Percentiles rank a stretch among this genome's conserved stretches.
phyloP scores from a whole-genome alignment of 2,888 invertebrate species.

The Willowsia nigromaculata region DNA sequence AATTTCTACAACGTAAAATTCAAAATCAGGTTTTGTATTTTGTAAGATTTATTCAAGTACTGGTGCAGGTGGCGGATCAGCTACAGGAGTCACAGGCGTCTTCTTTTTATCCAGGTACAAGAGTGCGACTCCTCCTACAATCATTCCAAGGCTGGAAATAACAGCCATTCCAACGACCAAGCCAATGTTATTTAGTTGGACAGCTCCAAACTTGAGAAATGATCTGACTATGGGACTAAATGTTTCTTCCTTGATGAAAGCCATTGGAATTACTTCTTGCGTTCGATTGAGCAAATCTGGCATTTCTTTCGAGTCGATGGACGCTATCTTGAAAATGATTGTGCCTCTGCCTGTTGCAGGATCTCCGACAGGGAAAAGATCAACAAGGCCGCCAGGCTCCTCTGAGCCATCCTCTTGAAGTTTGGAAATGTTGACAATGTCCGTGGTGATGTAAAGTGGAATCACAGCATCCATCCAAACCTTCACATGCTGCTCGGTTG shows the following conservation, averaged over 20 bases:
- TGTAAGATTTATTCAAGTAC: background rate
- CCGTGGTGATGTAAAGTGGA: conserved; percentile 55
- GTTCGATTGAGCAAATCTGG: conserved; percentile 71
- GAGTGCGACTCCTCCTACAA: conserved; percentile 55
- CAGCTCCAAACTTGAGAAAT: conserved; percentile 65
- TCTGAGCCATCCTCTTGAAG: conserved; percentile 58
- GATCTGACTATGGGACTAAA: conserved; percentile 60
- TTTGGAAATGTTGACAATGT: conserved; percentile 72
- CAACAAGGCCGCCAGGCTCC: conserved; percentile 71
- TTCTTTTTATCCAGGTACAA: conserved; percentile 61
- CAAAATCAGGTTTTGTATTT: background rate
- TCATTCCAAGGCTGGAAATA: conserved; percentile 58
- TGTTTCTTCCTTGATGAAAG: conserved; percentile 64
- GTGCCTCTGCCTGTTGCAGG: conserved; percentile 64
- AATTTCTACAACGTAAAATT: background rate
- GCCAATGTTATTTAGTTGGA: conserved; percentile 55
- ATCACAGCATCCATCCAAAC: conserved; percentile 72
- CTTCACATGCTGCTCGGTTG: conserved; percentile 71
- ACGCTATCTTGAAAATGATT: conserved; percentile 59
- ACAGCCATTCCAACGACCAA: conserved; percentile 57
- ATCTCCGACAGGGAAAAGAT: conserved; percentile 72
- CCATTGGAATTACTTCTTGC: conserved; percentile 68
- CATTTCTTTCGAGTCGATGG: conserved; percentile 46
- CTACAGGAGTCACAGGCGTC: conserved; percentile 45
- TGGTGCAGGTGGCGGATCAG: conserved; percentile 25